These are phyloP conservation scores for Arrhopalites spinosus DNA, from an alignment of 2,888 invertebrate species.

Conservation along the genomic window DNA sequence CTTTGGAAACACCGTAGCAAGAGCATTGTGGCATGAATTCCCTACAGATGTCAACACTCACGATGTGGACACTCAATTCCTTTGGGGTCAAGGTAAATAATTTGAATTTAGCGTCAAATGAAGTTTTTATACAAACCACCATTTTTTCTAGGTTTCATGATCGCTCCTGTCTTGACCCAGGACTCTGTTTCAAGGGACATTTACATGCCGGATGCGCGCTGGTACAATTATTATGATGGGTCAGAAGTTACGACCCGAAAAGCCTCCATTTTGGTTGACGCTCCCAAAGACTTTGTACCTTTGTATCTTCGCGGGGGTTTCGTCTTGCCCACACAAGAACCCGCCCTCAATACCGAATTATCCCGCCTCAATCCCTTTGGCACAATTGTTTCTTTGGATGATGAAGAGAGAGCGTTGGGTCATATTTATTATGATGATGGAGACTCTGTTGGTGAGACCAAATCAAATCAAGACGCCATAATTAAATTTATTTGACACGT, in stretches of 20 bases:
- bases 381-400: constrained; percentile 68
- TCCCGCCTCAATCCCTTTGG: constrained; percentile 68
- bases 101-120: background rate
- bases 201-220: constrained; percentile 69
- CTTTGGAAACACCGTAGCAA: constrained; percentile 73
- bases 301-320: constrained; percentile 71
- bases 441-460: constrained; percentile 68
- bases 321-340: constrained; percentile 71
- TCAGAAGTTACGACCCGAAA: constrained; percentile 59
- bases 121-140: background rate
- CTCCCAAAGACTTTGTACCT: constrained; percentile 69
- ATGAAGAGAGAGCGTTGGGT: constrained; percentile 64
- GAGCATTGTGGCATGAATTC: constrained; percentile 69
- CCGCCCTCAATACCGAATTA: constrained; percentile 67
- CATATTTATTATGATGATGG: constrained; percentile 82
- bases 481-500: background rate
- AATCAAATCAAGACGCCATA: background rate
- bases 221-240: constrained; percentile 68
- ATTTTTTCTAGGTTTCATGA: constrained; percentile 64
- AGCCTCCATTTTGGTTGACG: constrained; percentile 62
- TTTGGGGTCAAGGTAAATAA: constrained; percentile 69
- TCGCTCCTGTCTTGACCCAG: constrained; percentile 72
- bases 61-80: constrained; percentile 74
- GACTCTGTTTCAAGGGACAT: constrained; percentile 60
- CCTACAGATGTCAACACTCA: constrained; percentile 68